Percentiles rank a stretch among this genome's conserved stretches.
Conservation (phyloP, 2,113 vertebrate species). For the Petroica traversi region DNA sequence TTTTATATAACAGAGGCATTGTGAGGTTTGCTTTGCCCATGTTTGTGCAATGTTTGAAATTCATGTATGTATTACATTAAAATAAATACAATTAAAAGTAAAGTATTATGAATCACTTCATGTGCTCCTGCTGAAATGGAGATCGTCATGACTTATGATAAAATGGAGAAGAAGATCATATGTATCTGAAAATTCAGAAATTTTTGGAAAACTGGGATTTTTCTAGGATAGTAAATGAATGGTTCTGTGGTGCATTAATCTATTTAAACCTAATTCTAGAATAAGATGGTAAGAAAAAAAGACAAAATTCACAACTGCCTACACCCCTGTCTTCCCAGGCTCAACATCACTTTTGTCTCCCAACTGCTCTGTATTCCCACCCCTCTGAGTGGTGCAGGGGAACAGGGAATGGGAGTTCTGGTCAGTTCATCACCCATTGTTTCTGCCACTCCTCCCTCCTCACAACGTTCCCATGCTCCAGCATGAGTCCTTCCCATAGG, state of each 20-base stretch:
- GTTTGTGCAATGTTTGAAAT: neutral
- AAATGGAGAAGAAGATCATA: neutral
- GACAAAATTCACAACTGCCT: neutral
- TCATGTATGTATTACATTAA: neutral
- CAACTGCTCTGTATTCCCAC: neutral
- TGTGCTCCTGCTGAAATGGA: neutral
- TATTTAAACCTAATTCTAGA: neutral
- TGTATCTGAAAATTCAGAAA: neutral
- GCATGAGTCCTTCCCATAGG: fast-evolving
- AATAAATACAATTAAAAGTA: neutral
- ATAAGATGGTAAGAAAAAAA: neutral
- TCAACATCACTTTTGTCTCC: neutral
- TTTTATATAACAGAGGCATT: neutral
- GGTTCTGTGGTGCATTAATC: neutral
- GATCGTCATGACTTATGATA: neutral
- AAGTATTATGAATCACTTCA: neutral
- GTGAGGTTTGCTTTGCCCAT: neutral
- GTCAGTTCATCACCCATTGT: neutral
- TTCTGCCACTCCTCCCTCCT: neutral
- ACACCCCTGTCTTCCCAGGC: neutral
- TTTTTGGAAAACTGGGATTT: neutral
- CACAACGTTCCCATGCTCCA: neutral
- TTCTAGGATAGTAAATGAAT: neutral
- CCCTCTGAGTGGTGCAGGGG: neutral
- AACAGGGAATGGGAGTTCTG: neutral